Evolutionary conservation across 1,140 invertebrate species (phyloP).

Genomic region (Chironomus striatipennis): DNA sequence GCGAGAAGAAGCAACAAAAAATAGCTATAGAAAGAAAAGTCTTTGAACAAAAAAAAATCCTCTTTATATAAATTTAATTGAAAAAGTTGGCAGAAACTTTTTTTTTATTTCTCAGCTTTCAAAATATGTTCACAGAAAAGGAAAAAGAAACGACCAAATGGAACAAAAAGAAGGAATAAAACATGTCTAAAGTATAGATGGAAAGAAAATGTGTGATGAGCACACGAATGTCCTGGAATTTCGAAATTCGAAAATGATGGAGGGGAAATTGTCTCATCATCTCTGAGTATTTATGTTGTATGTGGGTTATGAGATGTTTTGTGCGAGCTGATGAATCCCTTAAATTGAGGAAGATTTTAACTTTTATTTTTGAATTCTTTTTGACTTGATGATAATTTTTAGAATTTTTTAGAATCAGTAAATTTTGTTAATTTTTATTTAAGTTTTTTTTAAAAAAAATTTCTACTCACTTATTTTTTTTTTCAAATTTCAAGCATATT

Average conservation of each 20-base stretch:
- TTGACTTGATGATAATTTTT: too few relatives aligned
- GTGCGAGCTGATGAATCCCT: too few relatives aligned
- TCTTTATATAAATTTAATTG: conserved; percentile 7
- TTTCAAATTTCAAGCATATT: too few relatives aligned
- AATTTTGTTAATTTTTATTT: too few relatives aligned
- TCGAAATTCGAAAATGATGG: conserved; percentile 2
- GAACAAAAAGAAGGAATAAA: background rate
- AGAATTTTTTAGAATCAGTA: too few relatives aligned
- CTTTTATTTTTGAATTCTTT: too few relatives aligned
- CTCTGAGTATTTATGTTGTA: background rate
- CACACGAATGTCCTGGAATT: conserved; percentile 15
- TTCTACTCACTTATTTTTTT: too few relatives aligned
- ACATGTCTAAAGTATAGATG: background rate
- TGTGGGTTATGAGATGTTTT: too few relatives aligned
- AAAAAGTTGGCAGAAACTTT: background rate
- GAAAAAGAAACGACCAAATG: background rate
- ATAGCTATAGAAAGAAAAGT: background rate
- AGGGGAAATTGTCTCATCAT: background rate
- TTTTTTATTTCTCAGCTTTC: background rate
- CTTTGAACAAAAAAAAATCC: background rate
- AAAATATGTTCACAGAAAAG: background rate
- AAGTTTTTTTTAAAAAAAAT: too few relatives aligned
- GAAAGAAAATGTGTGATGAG: background rate
- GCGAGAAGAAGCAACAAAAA: background rate
- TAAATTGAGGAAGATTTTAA: too few relatives aligned